Conservation (phyloP, 92 coral and sea anemone genomes). For the Epizoanthus scotinus region DNA sequence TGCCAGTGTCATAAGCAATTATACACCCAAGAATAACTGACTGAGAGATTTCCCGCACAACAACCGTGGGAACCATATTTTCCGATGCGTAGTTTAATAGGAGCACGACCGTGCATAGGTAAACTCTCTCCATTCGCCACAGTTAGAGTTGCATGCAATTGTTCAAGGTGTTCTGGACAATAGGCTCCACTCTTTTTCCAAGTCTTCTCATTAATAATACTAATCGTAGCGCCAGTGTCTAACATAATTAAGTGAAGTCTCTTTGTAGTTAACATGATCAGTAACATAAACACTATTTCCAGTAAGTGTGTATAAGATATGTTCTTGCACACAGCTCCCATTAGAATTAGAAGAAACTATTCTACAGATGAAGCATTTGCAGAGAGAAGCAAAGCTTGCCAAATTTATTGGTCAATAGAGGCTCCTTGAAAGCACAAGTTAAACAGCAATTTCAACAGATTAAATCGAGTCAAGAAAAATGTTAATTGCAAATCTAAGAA, state of each 20-base stretch:
- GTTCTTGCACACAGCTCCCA: no score
- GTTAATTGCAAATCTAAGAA: no score
- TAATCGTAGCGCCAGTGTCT: slow-evolving; percentile 49
- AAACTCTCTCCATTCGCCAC: slow-evolving; percentile 38
- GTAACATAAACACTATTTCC: slow-evolving; percentile 42
- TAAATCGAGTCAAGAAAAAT: no score
- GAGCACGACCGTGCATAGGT: slow-evolving; percentile 32
- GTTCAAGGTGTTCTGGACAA: slow-evolving; percentile 40
- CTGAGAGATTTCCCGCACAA: slow-evolving; percentile 45
- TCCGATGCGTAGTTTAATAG: slow-evolving; percentile 42
- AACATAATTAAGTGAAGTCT: slow-evolving; percentile 44
- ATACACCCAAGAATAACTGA: slow-evolving; percentile 47
- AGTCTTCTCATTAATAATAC: slow-evolving; percentile 40
- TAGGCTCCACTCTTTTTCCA: slow-evolving; percentile 52
- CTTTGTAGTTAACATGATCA: slow-evolving; percentile 42
- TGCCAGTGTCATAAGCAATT: slow-evolving; percentile 43
- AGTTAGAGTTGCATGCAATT: slow-evolving; percentile 30
- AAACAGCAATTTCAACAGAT: no score
- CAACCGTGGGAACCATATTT: slow-evolving; percentile 30
- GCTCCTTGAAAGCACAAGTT: no score
- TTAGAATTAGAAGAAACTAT: no score
- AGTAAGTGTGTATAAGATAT: slow-evolving; percentile 29
- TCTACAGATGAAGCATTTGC: no score
- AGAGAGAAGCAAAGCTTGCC: no score
- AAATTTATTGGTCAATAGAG: no score